These are phyloP conservation scores for Seira musarum DNA, from an alignment of 2,888 invertebrate genomes.

Conservation along the genomic window DNA sequence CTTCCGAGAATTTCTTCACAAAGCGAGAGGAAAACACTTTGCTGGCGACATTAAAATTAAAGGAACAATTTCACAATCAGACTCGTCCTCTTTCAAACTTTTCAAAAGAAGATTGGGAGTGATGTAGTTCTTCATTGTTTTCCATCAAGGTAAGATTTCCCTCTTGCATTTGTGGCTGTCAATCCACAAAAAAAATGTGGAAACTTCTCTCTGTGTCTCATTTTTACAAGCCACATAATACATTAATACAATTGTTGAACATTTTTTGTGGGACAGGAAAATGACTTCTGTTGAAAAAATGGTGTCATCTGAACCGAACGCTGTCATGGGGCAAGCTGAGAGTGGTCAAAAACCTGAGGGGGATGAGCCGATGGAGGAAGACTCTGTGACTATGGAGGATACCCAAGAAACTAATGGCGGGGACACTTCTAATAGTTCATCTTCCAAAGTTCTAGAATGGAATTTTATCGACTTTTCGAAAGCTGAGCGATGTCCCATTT, in stretches of 20 bases:
- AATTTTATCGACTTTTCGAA: slow-evolving; percentile 48
- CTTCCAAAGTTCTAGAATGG: slow-evolving; percentile 22
- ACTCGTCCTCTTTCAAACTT: no score
- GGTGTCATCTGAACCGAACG: not conserved
- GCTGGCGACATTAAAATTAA: no score
- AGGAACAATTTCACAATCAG: no score
- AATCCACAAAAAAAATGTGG: not conserved
- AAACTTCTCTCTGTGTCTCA: not conserved
- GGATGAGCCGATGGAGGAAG: not conserved
- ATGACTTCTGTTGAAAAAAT: no score
- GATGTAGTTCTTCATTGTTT: no score
- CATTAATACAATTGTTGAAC: not conserved
- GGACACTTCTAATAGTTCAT: not conserved
- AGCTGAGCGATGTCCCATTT: slow-evolving; percentile 33
- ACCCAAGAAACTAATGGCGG: not conserved
- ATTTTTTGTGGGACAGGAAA: no score
- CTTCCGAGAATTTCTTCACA: no score
- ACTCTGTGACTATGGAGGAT: not conserved
- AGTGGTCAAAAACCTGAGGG: no score
- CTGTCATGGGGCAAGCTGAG: slow-evolving; percentile 31
- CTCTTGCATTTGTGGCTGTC: no score
- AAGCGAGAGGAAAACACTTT: no score
- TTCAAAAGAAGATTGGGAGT: no score
- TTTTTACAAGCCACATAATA: not conserved
- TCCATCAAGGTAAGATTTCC: no score